Evolutionary conservation across 2,888 invertebrate genomes (phyloP), one percentile per base, ranked within the genome.

Genomic region (Eilema griseolum): DNA sequence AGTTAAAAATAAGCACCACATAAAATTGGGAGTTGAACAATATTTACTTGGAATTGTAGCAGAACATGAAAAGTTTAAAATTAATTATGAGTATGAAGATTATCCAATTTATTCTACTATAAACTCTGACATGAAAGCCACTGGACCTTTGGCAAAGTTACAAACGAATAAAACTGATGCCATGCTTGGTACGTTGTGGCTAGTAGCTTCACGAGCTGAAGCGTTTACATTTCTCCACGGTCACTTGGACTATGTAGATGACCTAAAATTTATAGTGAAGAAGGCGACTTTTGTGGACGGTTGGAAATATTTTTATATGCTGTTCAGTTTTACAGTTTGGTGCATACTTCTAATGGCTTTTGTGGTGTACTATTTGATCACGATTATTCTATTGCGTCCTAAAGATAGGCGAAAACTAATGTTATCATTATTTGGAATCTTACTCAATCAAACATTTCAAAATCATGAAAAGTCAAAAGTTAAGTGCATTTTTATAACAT

Each of bases 401-500:
- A 41, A 63, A 57, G 74, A 79, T 59, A 76, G 61, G 23, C 37
- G 46, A 5, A 60, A 61, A 31, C 28, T 78, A 1, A 23, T 73
- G 0, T 24, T 76, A 12, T 61, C 46, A 33, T n/a, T 78, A 31
- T 69, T 79, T 2, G 70, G 56, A 2, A 62, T 16, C n/a, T n/a
- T 75, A 26, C 31, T 79, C 7, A 16, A 28, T 0, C 69, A 73
- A 31, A 60, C 73, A 3, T 66, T 37, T 24, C 73, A 69, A 24
- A 72, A 78, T 2, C 62, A 65, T 52, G 41, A 46, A 26, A 10
- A 57, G 23, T n/a, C 67, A 31, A 24, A 57, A n/a, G 60, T 74
- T 0, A 71, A 70, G 28, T 64, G 59, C 12, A n/a, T 79, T 1
- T 72, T 90, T 3, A 81, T 89, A 16, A 66, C 81, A 14, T 92